Conservation (phyloP, 1,140 invertebrate genomes). For the Pollicipes pollicipes region DNA sequence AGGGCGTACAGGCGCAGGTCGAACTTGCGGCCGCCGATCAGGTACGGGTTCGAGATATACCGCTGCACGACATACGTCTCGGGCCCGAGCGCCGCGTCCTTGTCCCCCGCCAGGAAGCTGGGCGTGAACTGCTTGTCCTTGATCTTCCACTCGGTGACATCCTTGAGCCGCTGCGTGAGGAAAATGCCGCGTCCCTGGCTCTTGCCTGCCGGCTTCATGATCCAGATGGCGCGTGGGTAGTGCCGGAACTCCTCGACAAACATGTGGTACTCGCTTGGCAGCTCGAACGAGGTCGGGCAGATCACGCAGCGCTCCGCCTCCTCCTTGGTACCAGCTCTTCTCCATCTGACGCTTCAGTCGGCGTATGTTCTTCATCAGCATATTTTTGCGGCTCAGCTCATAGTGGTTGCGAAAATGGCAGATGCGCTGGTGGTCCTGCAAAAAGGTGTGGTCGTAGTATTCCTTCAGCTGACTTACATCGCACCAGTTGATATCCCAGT, state of each 20-base stretch:
- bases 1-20: constrained; percentile 61
- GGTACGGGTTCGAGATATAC: constrained; percentile 64
- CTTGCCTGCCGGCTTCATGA: constrained; percentile 90
- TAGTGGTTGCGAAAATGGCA: constrained; percentile 91
- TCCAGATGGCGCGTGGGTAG: constrained; percentile 83
- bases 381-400: constrained; percentile 80
- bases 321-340: constrained; percentile 48
- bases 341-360: constrained; percentile 79
- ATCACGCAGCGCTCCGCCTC: constrained; percentile 76
- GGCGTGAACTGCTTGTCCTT: constrained; percentile 31
- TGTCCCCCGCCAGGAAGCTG: constrained; percentile 36
- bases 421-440: constrained; percentile 48
- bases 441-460: constrained; percentile 10
- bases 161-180: constrained; percentile 49
- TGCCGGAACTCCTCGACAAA: constrained; percentile 58
- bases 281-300: constrained; percentile 77
- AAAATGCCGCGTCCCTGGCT: constrained; percentile 66
- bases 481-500: constrained; percentile 32
- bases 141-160: constrained; percentile 14
- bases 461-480: constrained; percentile 25
- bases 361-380: constrained; percentile 91
- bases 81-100: constrained; percentile 48
- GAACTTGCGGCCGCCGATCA: constrained; percentile 80
- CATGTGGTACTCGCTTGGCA: constrained; percentile 48
- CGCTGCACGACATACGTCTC: constrained; percentile 78